phyloP scores from a whole-genome alignment of 2,888 invertebrate species.

The Mallateleia sp. region DNA sequence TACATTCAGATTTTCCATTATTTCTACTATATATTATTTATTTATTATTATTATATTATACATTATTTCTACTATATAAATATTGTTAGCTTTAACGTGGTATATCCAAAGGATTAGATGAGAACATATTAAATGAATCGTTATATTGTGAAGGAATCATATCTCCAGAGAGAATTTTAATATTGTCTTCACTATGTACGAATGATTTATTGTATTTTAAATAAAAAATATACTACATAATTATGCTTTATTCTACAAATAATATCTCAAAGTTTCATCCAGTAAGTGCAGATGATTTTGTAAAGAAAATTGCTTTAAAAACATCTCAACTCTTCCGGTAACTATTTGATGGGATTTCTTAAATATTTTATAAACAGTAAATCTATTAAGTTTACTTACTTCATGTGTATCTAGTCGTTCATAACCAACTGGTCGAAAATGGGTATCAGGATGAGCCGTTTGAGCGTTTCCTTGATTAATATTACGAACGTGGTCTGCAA shows the following conservation, averaged over 20 bases:
- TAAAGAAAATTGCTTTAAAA: no score
- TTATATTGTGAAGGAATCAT: neutral
- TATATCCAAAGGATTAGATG: neutral
- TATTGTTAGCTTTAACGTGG: neutral
- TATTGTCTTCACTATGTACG: neutral
- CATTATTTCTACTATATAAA: no score
- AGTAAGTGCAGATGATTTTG: no score
- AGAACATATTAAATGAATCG: neutral
- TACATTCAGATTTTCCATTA: neutral
- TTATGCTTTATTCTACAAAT: neutral
- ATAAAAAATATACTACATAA: neutral
- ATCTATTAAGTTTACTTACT: neutral
- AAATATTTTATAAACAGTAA: neutral
- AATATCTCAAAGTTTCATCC: no score
- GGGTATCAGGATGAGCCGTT: conserved; percentile 2
- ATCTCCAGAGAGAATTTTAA: neutral
- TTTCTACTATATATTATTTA: neutral
- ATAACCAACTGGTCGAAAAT: conserved; percentile 11
- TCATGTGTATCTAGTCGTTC: conserved; percentile 11
- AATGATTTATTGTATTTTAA: neutral
- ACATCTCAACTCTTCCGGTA: neutral
- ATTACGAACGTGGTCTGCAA: conserved; percentile 4
- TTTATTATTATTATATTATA: no score
- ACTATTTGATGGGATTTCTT: neutral
- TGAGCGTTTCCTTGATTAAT: conserved; percentile 1